These are phyloP conservation scores for Orthosia gracilis DNA, from an alignment of 2,888 invertebrate genomes.

Conservation along the genomic window DNA sequence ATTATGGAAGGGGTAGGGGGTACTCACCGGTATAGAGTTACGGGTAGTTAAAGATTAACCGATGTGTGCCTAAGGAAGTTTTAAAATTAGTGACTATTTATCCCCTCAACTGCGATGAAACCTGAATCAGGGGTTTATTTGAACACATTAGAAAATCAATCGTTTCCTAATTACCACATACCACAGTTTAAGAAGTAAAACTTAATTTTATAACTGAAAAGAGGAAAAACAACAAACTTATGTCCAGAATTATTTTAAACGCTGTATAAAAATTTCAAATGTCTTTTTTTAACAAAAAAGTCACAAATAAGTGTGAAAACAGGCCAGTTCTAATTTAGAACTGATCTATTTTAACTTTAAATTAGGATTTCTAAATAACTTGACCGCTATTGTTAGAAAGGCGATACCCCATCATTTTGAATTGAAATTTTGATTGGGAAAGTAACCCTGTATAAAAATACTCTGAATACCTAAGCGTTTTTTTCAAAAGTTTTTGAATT, in stretches of 20 bases:
- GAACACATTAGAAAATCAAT: no score
- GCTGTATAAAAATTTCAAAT: not conserved
- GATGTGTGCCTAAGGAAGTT: not conserved
- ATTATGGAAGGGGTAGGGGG: not conserved
- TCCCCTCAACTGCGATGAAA: no score
- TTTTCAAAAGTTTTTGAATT: no score
- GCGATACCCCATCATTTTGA: no score
- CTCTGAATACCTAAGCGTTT: no score
- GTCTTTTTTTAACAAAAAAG: constrained; percentile 46
- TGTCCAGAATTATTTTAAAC: no score
- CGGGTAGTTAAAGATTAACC: not conserved
- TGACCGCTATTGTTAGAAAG: constrained; percentile 45
- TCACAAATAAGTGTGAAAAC: constrained; percentile 60
- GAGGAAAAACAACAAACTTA: no score
- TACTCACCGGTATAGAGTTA: not conserved
- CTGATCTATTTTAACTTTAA: no score
- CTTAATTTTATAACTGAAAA: no score
- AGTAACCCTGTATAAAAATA: constrained; percentile 12
- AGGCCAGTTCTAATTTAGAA: not conserved
- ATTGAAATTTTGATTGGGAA: constrained; percentile 61
- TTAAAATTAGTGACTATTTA: not conserved
- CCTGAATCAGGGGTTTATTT: no score
- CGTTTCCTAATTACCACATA: no score
- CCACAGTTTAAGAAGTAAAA: not conserved
- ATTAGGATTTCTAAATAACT: constrained; percentile 41